Base-by-base conservation (phyloP, 2,113 vertebrate species). In the Tapirus terrestris region DNA sequence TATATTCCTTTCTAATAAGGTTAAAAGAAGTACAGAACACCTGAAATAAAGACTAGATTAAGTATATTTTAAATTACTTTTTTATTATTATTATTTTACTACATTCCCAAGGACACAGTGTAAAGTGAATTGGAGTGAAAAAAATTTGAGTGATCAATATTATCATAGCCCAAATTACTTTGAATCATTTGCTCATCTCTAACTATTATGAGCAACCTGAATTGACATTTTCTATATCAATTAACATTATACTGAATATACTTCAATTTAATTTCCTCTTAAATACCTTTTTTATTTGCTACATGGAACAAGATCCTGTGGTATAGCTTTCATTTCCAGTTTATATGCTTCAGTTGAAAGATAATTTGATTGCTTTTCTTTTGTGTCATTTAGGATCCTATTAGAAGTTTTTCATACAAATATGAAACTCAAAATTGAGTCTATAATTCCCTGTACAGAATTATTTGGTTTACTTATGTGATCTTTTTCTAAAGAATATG, bases 251-350 rank as follows among this genome's bases (percentile, higher is more conserved):
- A 72, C 73, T 81, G 97, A 97, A 94, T 96, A 97, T 97, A 97
- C 90, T 98, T 98, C 98, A 98, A 97, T 97, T 97, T 97, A 97
- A 98, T 98, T 92, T 97, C 75, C 65, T 94, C 76, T 98, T 97
- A 96, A 98, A 98, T 97, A 96, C 84, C 92, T 77, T 94, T 96
- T 98, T 97, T 97, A 94, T 97, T 84, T 96, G 97, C 97, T 93
- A 84, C 76, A 73, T 84, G 87, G 87, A 98, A 96, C 68, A 70
- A 73, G 87, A 96, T 90, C 83, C 95, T 96, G 95, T 81, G 53
- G n/a, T 92, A 39, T 91, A 80, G 92, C 67, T 92, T 96, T 98
- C 95, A 96, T 97, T 96, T 98, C 56, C 70, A 96, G 72, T 96
- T 96, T 94, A 92, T 94, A 92, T 87, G 94, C 94, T 92, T 97